These are phyloP conservation scores for Coreius guichenoti DNA, from an alignment of 2,797 vertebrate species.

Conservation along the genomic window DNA sequence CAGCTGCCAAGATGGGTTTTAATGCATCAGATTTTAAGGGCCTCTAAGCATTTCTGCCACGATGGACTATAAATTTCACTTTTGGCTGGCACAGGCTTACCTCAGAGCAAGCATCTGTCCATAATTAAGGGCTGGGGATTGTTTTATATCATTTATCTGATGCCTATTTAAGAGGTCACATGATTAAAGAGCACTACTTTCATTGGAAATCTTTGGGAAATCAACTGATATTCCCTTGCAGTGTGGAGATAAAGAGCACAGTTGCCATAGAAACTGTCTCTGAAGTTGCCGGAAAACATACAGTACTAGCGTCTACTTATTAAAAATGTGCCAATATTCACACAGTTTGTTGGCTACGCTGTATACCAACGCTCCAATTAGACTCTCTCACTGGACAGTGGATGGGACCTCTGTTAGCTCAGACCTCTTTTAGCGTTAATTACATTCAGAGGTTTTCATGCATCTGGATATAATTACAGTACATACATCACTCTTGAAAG, in stretches of 20 bases:
- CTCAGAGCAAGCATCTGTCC: conserved; percentile 62
- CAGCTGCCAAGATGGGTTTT: conserved; percentile 67
- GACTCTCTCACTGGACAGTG: conserved; percentile 64
- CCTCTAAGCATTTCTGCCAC: conserved; percentile 67
- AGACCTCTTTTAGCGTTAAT: not conserved
- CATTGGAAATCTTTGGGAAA: conserved; percentile 66
- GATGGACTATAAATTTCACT: conserved; percentile 62
- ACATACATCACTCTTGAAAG: not conserved
- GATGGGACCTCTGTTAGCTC: conserved; percentile 64
- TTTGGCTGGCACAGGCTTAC: conserved; percentile 64
- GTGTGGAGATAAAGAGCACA: conserved; percentile 65
- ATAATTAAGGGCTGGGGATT: conserved; percentile 63
- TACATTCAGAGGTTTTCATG: conserved; percentile 8
- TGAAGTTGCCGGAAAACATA: conserved; percentile 77
- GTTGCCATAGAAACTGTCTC: conserved; percentile 82
- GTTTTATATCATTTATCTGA: conserved; percentile 58
- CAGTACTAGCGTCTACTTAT: conserved; percentile 71
- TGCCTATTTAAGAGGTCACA: conserved; percentile 53
- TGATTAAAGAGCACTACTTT: conserved; percentile 60
- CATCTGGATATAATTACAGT: not conserved
- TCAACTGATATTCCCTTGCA: conserved; percentile 68
- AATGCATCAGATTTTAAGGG: conserved; percentile 71
- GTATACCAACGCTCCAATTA: conserved; percentile 71
- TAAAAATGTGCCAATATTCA: conserved; percentile 79
- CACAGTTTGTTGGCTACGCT: conserved; percentile 73